These are phyloP conservation scores for Ibidorhyncha struthersii DNA, from an alignment of 2,113 vertebrate genomes.

Conservation along the genomic window DNA sequence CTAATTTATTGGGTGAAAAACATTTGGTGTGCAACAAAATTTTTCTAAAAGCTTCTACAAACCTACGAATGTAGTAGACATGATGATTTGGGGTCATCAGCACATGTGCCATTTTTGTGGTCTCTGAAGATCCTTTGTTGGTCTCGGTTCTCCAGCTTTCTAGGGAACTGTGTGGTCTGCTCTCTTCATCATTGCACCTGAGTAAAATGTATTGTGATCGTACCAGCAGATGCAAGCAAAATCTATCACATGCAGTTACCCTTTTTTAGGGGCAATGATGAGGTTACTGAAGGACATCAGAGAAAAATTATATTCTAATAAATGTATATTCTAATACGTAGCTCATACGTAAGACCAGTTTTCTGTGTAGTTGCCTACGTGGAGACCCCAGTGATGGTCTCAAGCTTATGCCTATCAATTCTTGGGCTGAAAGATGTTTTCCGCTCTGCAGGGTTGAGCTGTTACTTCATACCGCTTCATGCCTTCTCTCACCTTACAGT, in stretches of 20 bases:
- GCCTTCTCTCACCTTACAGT: background rate
- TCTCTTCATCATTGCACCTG: background rate
- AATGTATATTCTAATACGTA: background rate
- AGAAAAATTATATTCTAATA: background rate
- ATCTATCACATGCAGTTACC: rapidly evolving
- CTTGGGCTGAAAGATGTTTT: background rate
- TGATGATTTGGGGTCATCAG: background rate
- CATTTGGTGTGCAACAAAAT: background rate
- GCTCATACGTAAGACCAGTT: background rate
- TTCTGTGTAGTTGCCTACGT: background rate
- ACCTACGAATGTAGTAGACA: rapidly evolving
- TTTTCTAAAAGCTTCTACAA: background rate
- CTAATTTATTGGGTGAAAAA: background rate
- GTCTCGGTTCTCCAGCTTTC: background rate
- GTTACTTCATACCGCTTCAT: background rate
- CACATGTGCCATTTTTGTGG: rapidly evolving
- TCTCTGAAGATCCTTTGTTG: background rate
- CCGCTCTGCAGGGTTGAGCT: background rate
- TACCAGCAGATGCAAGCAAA: background rate
- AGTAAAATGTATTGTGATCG: background rate
- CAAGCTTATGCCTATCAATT: rapidly evolving
- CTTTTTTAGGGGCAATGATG: background rate
- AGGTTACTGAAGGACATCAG: background rate
- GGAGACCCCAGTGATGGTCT: background rate
- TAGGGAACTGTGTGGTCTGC: background rate